Evolutionary conservation across 2,888 invertebrate genomes (phyloP), one percentile per base, ranked within the genome.

Genomic region (Thysanoteuthis rhombus): DNA sequence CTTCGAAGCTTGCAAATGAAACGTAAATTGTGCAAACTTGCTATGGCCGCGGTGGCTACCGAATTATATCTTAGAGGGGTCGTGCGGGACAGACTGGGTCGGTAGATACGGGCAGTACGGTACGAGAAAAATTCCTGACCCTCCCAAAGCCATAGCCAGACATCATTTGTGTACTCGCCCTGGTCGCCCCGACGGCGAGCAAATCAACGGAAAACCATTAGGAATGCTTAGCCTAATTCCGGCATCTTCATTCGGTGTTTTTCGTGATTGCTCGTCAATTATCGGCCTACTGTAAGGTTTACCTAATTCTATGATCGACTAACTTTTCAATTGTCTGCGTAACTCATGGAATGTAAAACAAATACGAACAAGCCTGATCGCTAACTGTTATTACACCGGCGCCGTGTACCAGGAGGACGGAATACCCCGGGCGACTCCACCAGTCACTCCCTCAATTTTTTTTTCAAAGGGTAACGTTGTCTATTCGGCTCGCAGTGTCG

Each of bases 251-350:
- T 36, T 75, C 75, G 75, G 75, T 75, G 16, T 75, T n/a, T 75
- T 75, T 75, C 75, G 75, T 75, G 75, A 75, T 75, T 75, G n/a
- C 75, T 75, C 75, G 75, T 75, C 75, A 75, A 75, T 75, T 75
- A 75, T 19, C n/a, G n/a, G n/a, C 75, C n/a, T 75, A n/a, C 75
- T 16, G n/a, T 75, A 16, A 22, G 16, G 75, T n/a, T 75, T 75
- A 75, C 16, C n/a, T n/a, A 75, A 75, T 75, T 75, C 75, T 19
- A n/a, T 75, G n/a, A 75, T 75, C 75, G 75, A 75, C n/a, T 75
- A 75, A 75, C n/a, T 75, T 75, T 75, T 75, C 75, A 75, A 75
- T 75, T 75, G 75, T 75, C 75, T 36, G 12, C 75, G 16, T 75
- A 75, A 75, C 75, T n/a, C 22, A n/a, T 75, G n/a, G 75, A 75